These are phyloP conservation scores for Achatina immaculata DNA, from an alignment of 1,140 invertebrate genomes.

Conservation along the genomic window DNA sequence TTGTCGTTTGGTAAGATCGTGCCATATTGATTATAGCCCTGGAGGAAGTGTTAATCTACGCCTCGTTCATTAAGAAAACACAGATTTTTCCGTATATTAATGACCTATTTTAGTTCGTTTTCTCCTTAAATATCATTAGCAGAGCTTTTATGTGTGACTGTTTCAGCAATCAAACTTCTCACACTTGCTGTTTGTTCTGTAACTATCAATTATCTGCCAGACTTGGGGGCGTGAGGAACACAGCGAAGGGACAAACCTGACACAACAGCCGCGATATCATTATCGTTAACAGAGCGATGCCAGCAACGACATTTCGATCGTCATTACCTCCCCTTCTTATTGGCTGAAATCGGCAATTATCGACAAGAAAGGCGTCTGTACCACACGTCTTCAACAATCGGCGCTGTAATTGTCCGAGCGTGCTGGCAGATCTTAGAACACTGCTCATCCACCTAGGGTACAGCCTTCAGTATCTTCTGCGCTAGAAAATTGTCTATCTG, in stretches of 20 bases:
- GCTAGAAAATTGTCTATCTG: conserved; percentile 2
- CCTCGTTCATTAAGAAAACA: neutral
- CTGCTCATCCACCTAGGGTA: neutral
- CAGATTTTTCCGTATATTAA: neutral
- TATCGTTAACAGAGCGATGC: neutral
- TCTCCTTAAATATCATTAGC: neutral
- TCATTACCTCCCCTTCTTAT: neutral
- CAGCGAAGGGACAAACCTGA: neutral
- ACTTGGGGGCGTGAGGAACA: neutral
- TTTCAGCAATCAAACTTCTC: neutral
- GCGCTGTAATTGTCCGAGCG: neutral
- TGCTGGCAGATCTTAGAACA: neutral
- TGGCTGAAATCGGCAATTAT: conserved; percentile 16
- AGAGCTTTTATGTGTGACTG: neutral
- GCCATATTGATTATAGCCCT: neutral
- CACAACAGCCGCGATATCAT: neutral
- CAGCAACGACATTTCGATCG: neutral
- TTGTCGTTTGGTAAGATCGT: neutral
- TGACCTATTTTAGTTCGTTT: neutral
- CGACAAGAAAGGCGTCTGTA: neutral
- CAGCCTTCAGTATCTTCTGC: neutral
- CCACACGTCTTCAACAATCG: neutral
- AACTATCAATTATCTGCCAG: conserved; percentile 9
- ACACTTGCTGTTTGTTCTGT: neutral
- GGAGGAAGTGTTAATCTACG: neutral